A percentile compares a stretch with the other conserved stretches of the same genome.
Evolutionary conservation across 35 echinoderm and acorn worm species (phyloP).

Genomic region (Ophioderma brevispina): DNA sequence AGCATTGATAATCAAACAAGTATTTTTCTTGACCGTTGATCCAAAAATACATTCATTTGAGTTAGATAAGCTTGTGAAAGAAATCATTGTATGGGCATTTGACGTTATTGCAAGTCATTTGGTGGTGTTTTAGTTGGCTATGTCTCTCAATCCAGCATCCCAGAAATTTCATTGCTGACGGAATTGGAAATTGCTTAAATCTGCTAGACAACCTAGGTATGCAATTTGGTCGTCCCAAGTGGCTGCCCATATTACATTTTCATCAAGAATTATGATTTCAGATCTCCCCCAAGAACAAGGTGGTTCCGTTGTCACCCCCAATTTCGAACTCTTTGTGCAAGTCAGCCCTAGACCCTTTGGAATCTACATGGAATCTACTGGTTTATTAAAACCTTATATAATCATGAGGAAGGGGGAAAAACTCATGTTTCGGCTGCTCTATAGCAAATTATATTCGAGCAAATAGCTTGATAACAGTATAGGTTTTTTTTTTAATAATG

Average conservation of each 20-base stretch:
- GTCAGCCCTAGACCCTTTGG: not conserved
- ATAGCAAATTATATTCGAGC: slow-evolving; percentile 44
- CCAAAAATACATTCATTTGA: slow-evolving; percentile 3
- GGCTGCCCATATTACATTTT: slow-evolving; percentile 1
- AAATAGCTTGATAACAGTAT: no score
- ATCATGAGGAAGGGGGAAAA: slow-evolving; percentile 6
- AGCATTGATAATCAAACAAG: not conserved
- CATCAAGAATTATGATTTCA: not conserved
- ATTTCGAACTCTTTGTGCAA: slow-evolving; percentile 42
- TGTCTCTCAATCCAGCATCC: slow-evolving; percentile 80
- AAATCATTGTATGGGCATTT: slow-evolving; percentile 50
- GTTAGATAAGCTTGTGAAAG: slow-evolving; percentile 37
- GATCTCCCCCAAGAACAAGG: not conserved
- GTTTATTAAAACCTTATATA: slow-evolving; percentile 19
- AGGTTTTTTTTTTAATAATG: no score
- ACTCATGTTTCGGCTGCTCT: not conserved
- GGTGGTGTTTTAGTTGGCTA: slow-evolving; percentile 38
- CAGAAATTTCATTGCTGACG: slow-evolving; percentile 56
- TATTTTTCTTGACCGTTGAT: not conserved
- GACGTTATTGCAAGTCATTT: slow-evolving; percentile 24
- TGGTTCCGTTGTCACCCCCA: slow-evolving; percentile 29
- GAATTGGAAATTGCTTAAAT: slow-evolving; percentile 57
- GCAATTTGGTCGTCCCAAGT: slow-evolving; percentile 59
- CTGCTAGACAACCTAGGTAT: slow-evolving; percentile 79
- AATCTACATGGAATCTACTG: slow-evolving; percentile 7